These are phyloP conservation scores for Psophia crepitans DNA, from an alignment of 2,113 vertebrate species.

Conservation along the genomic window DNA sequence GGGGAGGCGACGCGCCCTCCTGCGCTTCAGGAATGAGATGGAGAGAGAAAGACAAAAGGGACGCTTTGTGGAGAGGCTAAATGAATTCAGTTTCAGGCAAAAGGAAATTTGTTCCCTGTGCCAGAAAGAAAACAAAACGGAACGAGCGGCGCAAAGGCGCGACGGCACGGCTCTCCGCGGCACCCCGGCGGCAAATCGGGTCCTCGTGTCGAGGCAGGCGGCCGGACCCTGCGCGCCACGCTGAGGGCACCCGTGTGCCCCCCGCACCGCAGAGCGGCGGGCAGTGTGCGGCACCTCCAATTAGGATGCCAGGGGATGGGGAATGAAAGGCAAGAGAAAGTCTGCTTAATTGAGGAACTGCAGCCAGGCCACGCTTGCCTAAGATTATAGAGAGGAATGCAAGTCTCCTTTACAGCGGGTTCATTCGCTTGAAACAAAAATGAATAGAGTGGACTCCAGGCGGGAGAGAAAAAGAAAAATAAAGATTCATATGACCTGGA, in stretches of 20 bases:
- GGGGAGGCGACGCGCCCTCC: not conserved
- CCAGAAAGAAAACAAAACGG: not conserved
- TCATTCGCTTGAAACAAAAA: slow-evolving; percentile 43
- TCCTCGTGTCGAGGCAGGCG: not conserved
- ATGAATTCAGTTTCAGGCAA: not conserved
- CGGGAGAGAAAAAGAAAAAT: not conserved
- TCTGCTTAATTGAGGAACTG: slow-evolving; percentile 37
- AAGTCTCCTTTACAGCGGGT: slow-evolving; percentile 19
- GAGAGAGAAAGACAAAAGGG: not conserved
- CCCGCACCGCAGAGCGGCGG: not conserved
- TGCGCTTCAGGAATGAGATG: not conserved
- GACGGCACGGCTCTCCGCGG: not conserved
- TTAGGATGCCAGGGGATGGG: not conserved
- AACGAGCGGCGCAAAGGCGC: not conserved
- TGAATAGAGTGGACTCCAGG: not conserved
- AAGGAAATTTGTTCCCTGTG: not conserved
- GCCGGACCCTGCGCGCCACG: not conserved
- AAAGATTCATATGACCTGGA: slow-evolving; percentile 12
- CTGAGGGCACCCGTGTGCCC: not conserved
- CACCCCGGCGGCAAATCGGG: fast-evolving
- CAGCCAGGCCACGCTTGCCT: slow-evolving; percentile 12
- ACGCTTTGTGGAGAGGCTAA: not conserved
- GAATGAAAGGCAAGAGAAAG: slow-evolving; percentile 1
- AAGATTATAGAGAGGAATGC: slow-evolving; percentile 28
- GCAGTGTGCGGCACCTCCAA: not conserved